Conservation (phyloP, 2,797 vertebrate genomes). For the Labeo calbasu region DNA sequence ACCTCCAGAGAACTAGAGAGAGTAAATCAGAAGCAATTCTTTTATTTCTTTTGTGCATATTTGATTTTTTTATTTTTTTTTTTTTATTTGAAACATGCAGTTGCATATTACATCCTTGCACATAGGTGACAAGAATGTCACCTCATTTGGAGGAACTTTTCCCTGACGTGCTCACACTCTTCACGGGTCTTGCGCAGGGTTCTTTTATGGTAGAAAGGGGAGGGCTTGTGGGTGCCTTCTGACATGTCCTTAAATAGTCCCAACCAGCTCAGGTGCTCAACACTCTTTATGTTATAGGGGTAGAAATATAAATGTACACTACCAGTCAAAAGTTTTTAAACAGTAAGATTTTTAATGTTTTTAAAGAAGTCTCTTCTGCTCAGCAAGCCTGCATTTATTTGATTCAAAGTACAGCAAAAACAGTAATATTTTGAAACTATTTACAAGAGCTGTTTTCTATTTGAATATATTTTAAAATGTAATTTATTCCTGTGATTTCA, state of each 20-base stretch:
- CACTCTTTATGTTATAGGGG: slow-evolving; percentile 66
- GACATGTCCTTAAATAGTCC: slow-evolving; percentile 82
- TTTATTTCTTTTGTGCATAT: background rate
- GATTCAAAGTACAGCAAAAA: no score
- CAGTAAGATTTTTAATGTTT: no score
- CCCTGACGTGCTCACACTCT: slow-evolving; percentile 78
- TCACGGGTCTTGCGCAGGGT: slow-evolving; percentile 76
- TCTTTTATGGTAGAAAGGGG: slow-evolving; percentile 82
- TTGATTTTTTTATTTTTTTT: background rate
- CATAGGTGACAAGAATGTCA: slow-evolving; percentile 7
- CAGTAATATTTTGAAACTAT: no score
- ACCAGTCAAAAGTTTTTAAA: no score
- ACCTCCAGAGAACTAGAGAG: slow-evolving; percentile 77
- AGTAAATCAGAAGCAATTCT: background rate
- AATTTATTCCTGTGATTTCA: no score
- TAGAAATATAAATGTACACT: background rate
- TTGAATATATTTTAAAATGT: no score
- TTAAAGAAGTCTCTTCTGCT: no score
- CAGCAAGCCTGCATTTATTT: no score
- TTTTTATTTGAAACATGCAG: no score
- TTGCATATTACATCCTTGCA: background rate
- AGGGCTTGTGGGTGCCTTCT: slow-evolving; percentile 77
- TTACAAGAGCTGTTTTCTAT: no score
- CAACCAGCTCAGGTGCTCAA: slow-evolving; percentile 83
- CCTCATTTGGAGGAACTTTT: slow-evolving; percentile 83